Evolutionary conservation across 2,888 invertebrate species (phyloP).

Genomic region (Oeneis ivallda): DNA sequence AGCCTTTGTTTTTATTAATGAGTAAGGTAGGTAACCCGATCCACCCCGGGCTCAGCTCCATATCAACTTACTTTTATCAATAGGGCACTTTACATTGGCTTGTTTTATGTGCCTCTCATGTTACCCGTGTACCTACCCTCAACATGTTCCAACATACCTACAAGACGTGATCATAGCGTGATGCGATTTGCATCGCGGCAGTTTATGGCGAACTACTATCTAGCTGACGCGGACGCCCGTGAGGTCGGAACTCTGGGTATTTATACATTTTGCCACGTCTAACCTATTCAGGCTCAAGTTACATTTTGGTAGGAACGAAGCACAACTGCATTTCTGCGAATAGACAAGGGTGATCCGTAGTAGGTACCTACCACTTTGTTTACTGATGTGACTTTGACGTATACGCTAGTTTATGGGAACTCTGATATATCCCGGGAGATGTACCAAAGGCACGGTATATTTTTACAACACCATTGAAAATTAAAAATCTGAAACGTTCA

Average conservation of each 20-base stretch:
- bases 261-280: too few relatives aligned
- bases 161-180: slow-evolving; percentile 3
- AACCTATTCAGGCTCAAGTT: too few relatives aligned
- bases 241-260: not conserved
- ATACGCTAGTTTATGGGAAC: too few relatives aligned
- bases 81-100: slow-evolving; percentile 19
- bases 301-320: too few relatives aligned
- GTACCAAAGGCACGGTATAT: too few relatives aligned
- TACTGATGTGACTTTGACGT: too few relatives aligned
- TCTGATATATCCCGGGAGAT: too few relatives aligned
- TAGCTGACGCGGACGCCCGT: not conserved
- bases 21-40: slow-evolving; percentile 17
- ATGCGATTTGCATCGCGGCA: slow-evolving; percentile 7
- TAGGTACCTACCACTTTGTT: too few relatives aligned
- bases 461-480: too few relatives aligned
- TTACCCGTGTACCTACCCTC: not conserved
- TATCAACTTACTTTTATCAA: slow-evolving; percentile 27
- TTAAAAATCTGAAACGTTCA: too few relatives aligned
- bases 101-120: slow-evolving; percentile 21
- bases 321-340: too few relatives aligned
- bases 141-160: not conserved
- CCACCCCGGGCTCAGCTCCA: slow-evolving; percentile 16
- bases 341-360: too few relatives aligned
- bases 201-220: not conserved
- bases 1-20: slow-evolving; percentile 23